Evolutionary conservation across 2,888 invertebrate genomes (phyloP).

Genomic region (Erebia ligea): DNA sequence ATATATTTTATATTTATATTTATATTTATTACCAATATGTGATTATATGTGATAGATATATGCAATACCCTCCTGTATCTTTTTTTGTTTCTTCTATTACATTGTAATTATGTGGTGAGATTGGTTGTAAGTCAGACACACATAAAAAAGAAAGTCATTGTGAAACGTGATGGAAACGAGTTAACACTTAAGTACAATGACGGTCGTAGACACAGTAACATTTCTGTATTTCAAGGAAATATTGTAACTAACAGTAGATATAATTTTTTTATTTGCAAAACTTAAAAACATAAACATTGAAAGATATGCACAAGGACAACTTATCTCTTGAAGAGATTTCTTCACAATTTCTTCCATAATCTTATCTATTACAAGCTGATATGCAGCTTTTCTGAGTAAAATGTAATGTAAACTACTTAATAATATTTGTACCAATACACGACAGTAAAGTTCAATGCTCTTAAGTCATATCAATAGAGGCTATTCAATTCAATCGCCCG

Average conservation of each 20-base stretch:
- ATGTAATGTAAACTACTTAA: slow-evolving; percentile 9
- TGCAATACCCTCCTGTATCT: not conserved
- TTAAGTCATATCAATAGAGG: slow-evolving; percentile 54
- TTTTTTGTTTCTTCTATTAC: not conserved
- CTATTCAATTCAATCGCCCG: slow-evolving; percentile 65
- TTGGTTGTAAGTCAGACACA: not conserved
- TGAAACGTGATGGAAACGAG: not conserved
- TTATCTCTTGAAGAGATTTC: not conserved
- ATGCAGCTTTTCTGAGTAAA: slow-evolving; percentile 15
- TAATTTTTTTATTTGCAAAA: not conserved
- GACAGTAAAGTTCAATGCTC: slow-evolving; percentile 52
- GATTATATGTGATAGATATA: no score
- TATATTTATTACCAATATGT: no score
- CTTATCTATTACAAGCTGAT: slow-evolving; percentile 1
- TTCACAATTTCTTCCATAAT: not conserved
- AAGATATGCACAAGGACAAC: no score
- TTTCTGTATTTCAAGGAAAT: not conserved
- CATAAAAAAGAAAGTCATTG: not conserved
- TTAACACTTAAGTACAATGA: not conserved
- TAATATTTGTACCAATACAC: slow-evolving; percentile 19
- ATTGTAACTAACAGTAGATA: not conserved
- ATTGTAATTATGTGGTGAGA: not conserved
- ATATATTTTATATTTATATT: no score
- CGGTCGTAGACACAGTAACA: not conserved
- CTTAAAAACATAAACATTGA: no score